Conservation (phyloP, 2,888 invertebrate species). For the Polylopha cassiicola region DNA sequence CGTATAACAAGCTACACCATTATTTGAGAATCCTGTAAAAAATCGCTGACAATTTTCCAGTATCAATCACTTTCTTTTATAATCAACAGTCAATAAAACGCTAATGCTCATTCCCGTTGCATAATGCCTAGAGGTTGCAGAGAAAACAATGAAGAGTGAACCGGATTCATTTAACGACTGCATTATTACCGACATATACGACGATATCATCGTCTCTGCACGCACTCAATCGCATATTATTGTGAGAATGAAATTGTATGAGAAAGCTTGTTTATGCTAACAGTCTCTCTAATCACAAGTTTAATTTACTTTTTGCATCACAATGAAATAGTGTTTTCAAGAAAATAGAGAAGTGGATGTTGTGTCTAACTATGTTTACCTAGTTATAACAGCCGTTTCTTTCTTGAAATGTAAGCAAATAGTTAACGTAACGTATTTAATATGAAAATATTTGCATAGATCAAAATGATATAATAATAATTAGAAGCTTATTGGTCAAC, state of each 20-base stretch:
- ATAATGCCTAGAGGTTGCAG: conserved; percentile 1
- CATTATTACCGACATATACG: conserved; percentile 27
- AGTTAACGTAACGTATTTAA: too few relatives aligned
- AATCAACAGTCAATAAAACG: conserved; percentile 12
- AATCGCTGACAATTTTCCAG: too few relatives aligned
- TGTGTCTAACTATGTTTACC: too few relatives aligned
- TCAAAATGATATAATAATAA: too few relatives aligned
- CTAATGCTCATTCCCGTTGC: background rate
- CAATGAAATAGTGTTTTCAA: conserved; percentile 40
- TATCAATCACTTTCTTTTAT: conserved; percentile 1
- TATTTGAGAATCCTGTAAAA: too few relatives aligned
- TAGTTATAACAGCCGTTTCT: too few relatives aligned
- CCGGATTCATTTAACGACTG: conserved; percentile 24
- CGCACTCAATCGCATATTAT: conserved; percentile 44
- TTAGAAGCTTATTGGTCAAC: too few relatives aligned
- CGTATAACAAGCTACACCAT: too few relatives aligned
- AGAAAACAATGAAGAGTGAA: conserved; percentile 22
- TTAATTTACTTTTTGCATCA: conserved; percentile 60
- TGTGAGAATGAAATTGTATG: conserved; percentile 63
- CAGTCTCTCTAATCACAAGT: conserved; percentile 49
- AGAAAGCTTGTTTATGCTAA: conserved; percentile 61
- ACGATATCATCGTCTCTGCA: conserved; percentile 44
- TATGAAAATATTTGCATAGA: too few relatives aligned
- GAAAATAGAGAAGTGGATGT: conserved; percentile 27
- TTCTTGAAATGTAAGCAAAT: too few relatives aligned